Evolutionary conservation across 2,797 vertebrate genomes (phyloP).

Genomic region (Astyanax mexicanus): DNA sequence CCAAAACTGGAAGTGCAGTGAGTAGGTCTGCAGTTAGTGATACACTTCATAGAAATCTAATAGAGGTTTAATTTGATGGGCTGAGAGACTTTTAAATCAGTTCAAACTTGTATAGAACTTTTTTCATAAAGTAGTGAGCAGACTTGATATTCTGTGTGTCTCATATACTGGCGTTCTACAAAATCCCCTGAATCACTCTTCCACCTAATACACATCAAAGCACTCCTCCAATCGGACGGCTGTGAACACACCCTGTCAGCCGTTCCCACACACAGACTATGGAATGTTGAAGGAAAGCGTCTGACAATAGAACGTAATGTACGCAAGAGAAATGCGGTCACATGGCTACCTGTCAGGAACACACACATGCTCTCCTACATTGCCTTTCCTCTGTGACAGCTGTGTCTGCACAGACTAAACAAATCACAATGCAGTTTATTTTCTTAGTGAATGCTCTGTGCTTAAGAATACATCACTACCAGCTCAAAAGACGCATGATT

Average conservation of each 20-base stretch:
- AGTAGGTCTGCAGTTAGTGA: too few species aligned
- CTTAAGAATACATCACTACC: neutral
- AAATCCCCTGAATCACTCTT: neutral
- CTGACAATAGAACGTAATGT: slow-evolving; percentile 13
- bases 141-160: neutral
- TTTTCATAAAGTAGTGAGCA: neutral
- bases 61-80: too few species aligned
- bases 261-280: slow-evolving; percentile 14
- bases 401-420: neutral
- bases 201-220: slow-evolving; percentile 27
- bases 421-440: neutral
- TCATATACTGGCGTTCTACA: neutral
- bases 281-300: slow-evolving; percentile 36
- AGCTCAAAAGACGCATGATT: neutral
- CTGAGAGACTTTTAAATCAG: neutral
- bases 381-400: neutral
- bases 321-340: neutral
- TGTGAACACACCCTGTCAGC: slow-evolving; percentile 17
- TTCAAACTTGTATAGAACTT: too few species aligned
- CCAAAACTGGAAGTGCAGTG: too few species aligned
- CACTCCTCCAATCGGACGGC: neutral
- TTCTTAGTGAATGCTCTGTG: neutral
- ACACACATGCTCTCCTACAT: neutral
- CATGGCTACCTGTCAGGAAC: neutral
- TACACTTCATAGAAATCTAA: too few species aligned